Evolutionary conservation across 2,113 vertebrate genomes (phyloP).

Genomic region (Ameiurus melas): DNA sequence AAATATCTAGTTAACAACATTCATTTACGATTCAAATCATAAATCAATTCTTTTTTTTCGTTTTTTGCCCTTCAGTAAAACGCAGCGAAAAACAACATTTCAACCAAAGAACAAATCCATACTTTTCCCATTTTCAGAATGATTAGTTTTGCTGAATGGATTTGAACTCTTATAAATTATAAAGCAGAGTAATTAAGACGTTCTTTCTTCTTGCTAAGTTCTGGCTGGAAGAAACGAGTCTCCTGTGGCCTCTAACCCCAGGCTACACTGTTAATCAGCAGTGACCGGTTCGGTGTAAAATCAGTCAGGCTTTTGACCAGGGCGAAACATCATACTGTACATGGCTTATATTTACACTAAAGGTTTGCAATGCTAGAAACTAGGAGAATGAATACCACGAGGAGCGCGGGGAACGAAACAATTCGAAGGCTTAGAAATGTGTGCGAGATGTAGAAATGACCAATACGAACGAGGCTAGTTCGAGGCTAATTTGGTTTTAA

Average conservation of each 20-base stretch:
- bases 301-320: not conserved
- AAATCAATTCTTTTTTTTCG: not conserved
- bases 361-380: not conserved
- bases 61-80: not conserved
- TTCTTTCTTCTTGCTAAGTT: not conserved
- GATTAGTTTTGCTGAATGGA: constrained; percentile 16
- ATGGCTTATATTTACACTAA: not conserved
- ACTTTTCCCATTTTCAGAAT: constrained; percentile 8
- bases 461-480: not conserved
- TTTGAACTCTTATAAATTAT: constrained; percentile 17
- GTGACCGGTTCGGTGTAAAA: not conserved
- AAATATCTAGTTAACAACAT: not conserved
- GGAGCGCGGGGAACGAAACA: not conserved
- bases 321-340: not conserved
- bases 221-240: constrained; percentile 9
- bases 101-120: constrained; percentile 12
- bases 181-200: constrained; percentile 17
- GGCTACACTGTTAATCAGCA: not conserved
- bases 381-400: not conserved
- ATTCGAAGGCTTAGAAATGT: not conserved
- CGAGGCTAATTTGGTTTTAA: no score
- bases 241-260: not conserved
- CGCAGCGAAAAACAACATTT: not conserved
- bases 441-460: not conserved
- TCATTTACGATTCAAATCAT: not conserved